These are phyloP conservation scores for Pyrochroa serraticornis DNA, from an alignment of 2,888 invertebrate species.

Conservation along the genomic window DNA sequence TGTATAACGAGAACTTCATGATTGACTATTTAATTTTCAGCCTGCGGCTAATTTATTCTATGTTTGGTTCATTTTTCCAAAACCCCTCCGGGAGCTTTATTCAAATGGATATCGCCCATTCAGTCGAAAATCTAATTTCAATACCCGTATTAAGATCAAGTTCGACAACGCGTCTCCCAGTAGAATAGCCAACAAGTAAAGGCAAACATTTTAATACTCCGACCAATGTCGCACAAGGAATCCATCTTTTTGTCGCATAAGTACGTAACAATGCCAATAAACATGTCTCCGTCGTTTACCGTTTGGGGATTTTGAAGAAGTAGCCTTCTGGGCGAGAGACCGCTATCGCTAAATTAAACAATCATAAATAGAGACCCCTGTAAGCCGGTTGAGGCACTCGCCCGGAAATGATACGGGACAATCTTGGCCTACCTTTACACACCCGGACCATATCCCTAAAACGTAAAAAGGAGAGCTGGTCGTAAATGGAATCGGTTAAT, in stretches of 20 bases:
- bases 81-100: conserved; percentile 3
- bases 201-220: conserved; percentile 27
- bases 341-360: conserved; percentile 52
- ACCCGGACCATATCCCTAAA: neutral
- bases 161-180: conserved; percentile 17
- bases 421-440: conserved; percentile 13
- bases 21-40: too few relatives aligned
- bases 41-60: too few relatives aligned
- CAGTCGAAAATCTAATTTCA: conserved; percentile 39
- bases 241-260: conserved; percentile 46
- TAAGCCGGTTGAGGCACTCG: conserved; percentile 37
- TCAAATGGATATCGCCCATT: conserved; percentile 36
- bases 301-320: conserved; percentile 19
- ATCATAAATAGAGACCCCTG: conserved; percentile 45
- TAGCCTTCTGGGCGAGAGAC: conserved; percentile 31
- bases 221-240: conserved; percentile 45
- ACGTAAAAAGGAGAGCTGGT: neutral
- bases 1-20: too few relatives aligned
- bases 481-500: conserved; percentile 8
- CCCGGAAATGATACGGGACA: conserved; percentile 25
- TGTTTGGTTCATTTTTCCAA: conserved; percentile 7
- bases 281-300: conserved; percentile 45
- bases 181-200: conserved; percentile 24
- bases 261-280: conserved; percentile 45
- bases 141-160: conserved; percentile 30